Conservation (phyloP, 35 echinoderm and acorn worm species). For the Lytechinus pictus region DNA sequence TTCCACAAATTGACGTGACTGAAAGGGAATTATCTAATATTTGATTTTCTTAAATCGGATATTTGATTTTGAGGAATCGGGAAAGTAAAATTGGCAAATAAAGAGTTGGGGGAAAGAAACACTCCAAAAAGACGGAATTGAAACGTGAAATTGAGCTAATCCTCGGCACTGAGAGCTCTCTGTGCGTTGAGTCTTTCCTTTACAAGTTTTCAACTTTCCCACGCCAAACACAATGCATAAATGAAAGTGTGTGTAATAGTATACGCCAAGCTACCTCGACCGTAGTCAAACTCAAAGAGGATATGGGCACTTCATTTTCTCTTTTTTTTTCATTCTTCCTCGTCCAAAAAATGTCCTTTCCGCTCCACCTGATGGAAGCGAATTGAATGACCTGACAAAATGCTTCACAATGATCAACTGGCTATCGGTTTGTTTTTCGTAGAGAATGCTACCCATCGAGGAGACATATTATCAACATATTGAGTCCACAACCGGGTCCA, state of each 20-base stretch:
- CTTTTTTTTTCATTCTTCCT: background rate
- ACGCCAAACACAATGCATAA: constrained; percentile 45
- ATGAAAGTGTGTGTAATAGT: constrained; percentile 56
- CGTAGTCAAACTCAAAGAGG: constrained; percentile 28
- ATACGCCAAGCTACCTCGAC: constrained; percentile 30
- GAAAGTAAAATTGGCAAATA: background rate
- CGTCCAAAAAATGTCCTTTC: background rate
- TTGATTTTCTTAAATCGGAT: background rate
- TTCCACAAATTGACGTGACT: background rate
- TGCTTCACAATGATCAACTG: background rate
- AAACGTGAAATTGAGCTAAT: constrained; percentile 36
- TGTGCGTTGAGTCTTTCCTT: constrained; percentile 14
- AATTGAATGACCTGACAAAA: background rate
- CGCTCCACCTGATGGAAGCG: background rate
- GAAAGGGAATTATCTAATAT: background rate
- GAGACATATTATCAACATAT: background rate
- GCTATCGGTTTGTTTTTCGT: background rate
- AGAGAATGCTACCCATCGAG: background rate
- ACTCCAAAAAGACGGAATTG: background rate
- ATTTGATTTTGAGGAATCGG: no score
- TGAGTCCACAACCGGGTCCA: no score
- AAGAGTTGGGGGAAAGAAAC: background rate
- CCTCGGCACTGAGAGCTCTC: background rate
- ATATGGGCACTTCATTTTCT: background rate
- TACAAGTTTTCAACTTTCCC: constrained; percentile 44